Conservation (phyloP, 2,888 invertebrate genomes). For the Eurytoma adleriae region DNA sequence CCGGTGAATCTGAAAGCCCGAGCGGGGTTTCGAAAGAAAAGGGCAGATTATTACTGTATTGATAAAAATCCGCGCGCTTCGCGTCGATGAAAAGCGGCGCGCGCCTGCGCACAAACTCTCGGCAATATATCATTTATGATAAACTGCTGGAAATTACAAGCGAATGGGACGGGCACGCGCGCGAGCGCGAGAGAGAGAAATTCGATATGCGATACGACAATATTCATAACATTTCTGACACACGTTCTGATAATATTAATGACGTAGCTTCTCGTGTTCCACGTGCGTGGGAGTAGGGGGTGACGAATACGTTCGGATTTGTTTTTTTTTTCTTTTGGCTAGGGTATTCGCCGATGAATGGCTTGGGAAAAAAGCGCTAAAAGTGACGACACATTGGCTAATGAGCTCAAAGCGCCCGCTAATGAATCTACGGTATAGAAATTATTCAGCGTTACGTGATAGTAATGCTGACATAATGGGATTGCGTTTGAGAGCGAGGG, state of each 20-base stretch:
- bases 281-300: neutral
- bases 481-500: too few species aligned
- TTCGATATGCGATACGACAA: slow-evolving; percentile 50
- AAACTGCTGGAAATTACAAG: slow-evolving; percentile 51
- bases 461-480: too few species aligned
- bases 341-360: too few species aligned
- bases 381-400: too few species aligned
- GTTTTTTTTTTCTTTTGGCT: neutral
- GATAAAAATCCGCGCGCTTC: slow-evolving; percentile 41
- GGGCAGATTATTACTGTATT: slow-evolving; percentile 36
- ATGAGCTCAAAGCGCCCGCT: too few species aligned
- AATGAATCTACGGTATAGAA: too few species aligned
- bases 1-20: too few species aligned
- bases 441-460: too few species aligned
- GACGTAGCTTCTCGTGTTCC: neutral
- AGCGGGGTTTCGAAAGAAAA: slow-evolving; percentile 3
- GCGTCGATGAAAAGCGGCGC: slow-evolving; percentile 42
- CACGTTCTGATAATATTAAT: slow-evolving; percentile 49
- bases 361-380: too few species aligned
- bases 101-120: slow-evolving; percentile 24
- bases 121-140: slow-evolving; percentile 55
- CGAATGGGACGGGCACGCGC: slow-evolving; percentile 19
- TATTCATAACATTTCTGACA: slow-evolving; percentile 53
- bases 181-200: slow-evolving; percentile 1
- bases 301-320: too few species aligned